phyloP scores from a whole-genome alignment of 2,888 invertebrate species.

The Anodontia alba region DNA sequence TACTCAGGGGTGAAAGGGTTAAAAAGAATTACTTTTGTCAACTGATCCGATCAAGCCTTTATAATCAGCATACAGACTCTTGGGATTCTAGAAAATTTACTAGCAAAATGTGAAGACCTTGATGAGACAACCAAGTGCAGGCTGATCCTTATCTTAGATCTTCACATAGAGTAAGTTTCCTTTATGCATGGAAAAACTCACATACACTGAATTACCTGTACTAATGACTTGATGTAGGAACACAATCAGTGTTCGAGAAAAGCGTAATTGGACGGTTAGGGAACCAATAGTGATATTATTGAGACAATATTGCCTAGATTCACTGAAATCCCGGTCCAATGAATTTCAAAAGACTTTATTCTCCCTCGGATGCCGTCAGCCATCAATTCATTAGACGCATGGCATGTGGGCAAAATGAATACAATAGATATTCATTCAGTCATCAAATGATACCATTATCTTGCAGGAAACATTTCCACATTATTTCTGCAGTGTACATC shows the following conservation, averaged over 20 bases:
- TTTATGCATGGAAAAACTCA: background rate
- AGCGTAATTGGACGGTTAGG: slow-evolving; percentile 51
- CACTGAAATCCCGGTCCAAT: slow-evolving; percentile 40
- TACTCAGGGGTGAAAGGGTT: too few species aligned
- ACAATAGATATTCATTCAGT: slow-evolving; percentile 46
- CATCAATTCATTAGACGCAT: slow-evolving; percentile 52
- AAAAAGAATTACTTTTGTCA: too few species aligned
- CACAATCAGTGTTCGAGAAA: slow-evolving; percentile 26
- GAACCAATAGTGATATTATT: slow-evolving; percentile 23
- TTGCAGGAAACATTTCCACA: slow-evolving; percentile 42
- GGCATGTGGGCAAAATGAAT: slow-evolving; percentile 43
- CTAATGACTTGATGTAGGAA: slow-evolving; percentile 16
- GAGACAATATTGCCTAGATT: slow-evolving; percentile 51
- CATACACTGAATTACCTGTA: slow-evolving; percentile 12
- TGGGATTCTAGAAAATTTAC: too few species aligned
- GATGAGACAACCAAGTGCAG: too few species aligned
- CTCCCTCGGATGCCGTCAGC: slow-evolving; percentile 42
- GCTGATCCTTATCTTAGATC: too few species aligned
- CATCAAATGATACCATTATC: slow-evolving; percentile 48
- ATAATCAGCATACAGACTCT: too few species aligned
- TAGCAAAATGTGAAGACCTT: too few species aligned
- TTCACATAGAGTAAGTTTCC: too few species aligned
- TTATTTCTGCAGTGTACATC: slow-evolving; percentile 25
- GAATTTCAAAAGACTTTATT: slow-evolving; percentile 40
- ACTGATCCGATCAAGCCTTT: too few species aligned